Evolutionary conservation across 2,888 invertebrate genomes (phyloP), one percentile per base, ranked within the genome.

Genomic region (Orthosia gothica): DNA sequence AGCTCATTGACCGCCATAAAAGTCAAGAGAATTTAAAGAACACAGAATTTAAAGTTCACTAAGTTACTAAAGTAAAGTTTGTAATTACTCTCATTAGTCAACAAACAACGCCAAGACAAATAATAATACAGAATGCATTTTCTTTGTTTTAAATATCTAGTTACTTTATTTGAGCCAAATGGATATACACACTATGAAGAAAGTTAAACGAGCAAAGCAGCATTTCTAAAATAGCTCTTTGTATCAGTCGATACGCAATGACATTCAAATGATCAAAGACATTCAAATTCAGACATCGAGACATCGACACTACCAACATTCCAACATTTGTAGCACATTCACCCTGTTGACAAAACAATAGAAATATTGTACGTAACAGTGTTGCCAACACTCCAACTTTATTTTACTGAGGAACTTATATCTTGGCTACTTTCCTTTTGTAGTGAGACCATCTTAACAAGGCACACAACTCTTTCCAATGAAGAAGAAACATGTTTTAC

Each of bases 381-480:
- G 74, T 70, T 55, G 58, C 59, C 50, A 72, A 64, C 70, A 75
- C 66, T 74, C 54, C 16, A 77, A 81, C 52, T 76, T 74, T 76
- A 76, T 81, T 74, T 67, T 58, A 81, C 76, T 76, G 55, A 15
- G 54, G 61, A 81, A 81, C 58, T 57, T 74, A 69, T 26, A 68
- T 79, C 57, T 72, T 69, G 32, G 5, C 23, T 64, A 12, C 45
- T 26, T 70, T 76, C 64, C 54, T 65, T 57, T 65, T 40, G 58
- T 69, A 54, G 13, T 26, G 9, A 49, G 45, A 57, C 70, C 65
- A 83, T 15, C 73, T 18, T 70, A 12, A 63, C n/a, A 55, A 66
- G 70, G 66, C 20, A 50, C 76, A n/a, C 50, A 0, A 16, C 18
- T 13, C 20, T 13, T 55, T 62, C 62, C 59, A n/a, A 58, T 45